These are phyloP conservation scores for Halcyon senegalensis DNA, from an alignment of 2,113 vertebrate species.

Conservation along the genomic window DNA sequence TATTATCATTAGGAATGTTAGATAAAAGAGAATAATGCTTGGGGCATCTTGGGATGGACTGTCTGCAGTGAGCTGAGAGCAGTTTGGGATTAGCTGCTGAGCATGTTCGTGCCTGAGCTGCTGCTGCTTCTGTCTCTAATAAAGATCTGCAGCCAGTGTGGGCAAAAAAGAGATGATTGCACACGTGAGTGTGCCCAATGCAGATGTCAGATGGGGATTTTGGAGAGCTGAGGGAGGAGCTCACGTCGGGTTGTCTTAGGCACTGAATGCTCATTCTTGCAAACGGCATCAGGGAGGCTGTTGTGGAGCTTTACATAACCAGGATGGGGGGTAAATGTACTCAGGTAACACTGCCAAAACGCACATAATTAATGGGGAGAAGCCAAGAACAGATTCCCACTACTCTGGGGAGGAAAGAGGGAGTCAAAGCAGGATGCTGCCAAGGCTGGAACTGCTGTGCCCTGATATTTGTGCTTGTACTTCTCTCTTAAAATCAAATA, in stretches of 20 bases:
- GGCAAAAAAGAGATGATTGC: neutral
- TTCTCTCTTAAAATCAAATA: neutral
- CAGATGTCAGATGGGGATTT: neutral
- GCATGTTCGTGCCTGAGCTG: neutral
- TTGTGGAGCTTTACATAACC: neutral
- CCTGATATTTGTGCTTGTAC: neutral
- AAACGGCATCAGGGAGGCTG: neutral
- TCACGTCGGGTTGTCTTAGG: accelerated
- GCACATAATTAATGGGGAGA: neutral
- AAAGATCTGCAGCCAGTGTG: accelerated
- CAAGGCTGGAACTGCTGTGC: neutral
- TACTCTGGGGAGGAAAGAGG: neutral
- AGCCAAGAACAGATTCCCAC: neutral
- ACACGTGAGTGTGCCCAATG: accelerated
- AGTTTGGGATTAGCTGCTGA: neutral
- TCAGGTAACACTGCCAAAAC: neutral
- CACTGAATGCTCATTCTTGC: neutral
- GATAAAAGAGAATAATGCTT: neutral
- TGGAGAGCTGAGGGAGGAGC: neutral
- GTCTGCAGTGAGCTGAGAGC: neutral
- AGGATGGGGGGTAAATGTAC: neutral
- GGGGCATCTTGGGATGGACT: neutral
- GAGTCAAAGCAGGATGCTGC: neutral
- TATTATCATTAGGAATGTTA: neutral
- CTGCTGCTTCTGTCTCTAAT: neutral